Evolutionary conservation across 2,797 vertebrate genomes (phyloP), one percentile per base, ranked within the genome.

Genomic region (Acropternis orthonyx): DNA sequence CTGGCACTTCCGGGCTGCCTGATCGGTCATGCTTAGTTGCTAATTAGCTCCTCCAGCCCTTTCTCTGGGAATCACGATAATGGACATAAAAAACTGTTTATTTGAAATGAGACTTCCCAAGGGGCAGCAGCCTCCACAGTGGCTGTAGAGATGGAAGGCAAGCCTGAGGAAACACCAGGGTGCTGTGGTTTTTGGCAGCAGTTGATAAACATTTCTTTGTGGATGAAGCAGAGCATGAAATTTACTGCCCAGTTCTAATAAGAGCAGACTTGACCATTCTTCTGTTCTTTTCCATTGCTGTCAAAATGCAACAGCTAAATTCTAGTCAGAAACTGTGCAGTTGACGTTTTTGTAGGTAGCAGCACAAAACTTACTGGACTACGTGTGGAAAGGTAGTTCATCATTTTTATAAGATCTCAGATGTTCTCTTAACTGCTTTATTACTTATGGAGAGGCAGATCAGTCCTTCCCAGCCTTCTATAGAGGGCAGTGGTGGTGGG

Each of bases 111-210:
- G 78, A 84, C 90, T 84, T 96, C 95, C 87, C 28, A 34, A 96
- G 94, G 94, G 88, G 82, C 92, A 96, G 95, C 72, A 93, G 85
- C 90, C 93, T 97, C 73, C 85, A 96, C 20, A 7, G 92, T 95
- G 93, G 83, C 90, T 92, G 89, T 69, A 83, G 89, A 93, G 85
- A 94, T 95, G 91, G 90, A 97, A 97, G 95, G 94, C 87, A 95
- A 96, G 94, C 81, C 67, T 24, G 32, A 95, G 94, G 85, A 96
- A 96, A 92, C 84, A 95, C 89, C 93, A 97, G 89, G 89, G 48
- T 56, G 19, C 51, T 96, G 96, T 95, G 34, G 89, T n/a, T 97
- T 97, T 98, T 98, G 98, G 97, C 97, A 97, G 89, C 73, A 74
- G n/a, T 89, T 65, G 48, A 92, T 95, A 96, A 97, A 95, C 89